Evolutionary conservation across 1,140 invertebrate genomes (phyloP), one percentile per base, ranked within the genome.

Genomic region (Trichonephila clavipes): DNA sequence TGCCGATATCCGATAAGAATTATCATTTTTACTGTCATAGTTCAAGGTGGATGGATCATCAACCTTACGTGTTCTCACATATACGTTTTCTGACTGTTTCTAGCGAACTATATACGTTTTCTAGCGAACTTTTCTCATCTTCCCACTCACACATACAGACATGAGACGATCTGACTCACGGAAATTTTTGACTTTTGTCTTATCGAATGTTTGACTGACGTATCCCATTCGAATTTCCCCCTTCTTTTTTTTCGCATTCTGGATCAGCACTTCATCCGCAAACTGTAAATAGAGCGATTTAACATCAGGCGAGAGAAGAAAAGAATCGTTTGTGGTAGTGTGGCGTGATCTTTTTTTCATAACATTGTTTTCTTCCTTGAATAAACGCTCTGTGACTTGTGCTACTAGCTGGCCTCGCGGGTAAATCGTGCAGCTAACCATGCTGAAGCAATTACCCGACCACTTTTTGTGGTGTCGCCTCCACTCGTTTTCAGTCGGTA

Each of bases 401-500:
- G 28, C 72, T 77, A 19, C 72, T 34, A 34, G 24, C 18, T 34
- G 7, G 18, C 16, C 34, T 77, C 24, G 72, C 72, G 72, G 34
- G 28, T 72, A 77, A 77, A 34, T 77, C 72, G 28, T 40, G 28
- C 66, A 69, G 66, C 66, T 24, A 69, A 69, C 28, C 72, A 77
- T 77, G 72, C 72, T 77, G 16, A 16, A 28, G 72, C 72, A 77
- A 77, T 77, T 77, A 34, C 72, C 72, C 28, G 72, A 77, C 72
- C 72, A 77, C 24, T 16, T 77, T 21, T 19, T 64, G 18, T 64
- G 62, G 16, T 64, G 18, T 18, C 21, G 21, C 18, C 5, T 18
- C 16, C n/a, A 24, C 8, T 14, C 66, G 21, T 28, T 69, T 10
- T 18, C 72, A 77, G 72, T 77, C 28, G 16, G 72, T 77, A 34